A percentile compares a stretch with the other conserved stretches of the same genome.
These are phyloP conservation scores for Deladenus siricidicola DNA, from an alignment of 2,888 invertebrate genomes.

Conservation along the genomic window DNA sequence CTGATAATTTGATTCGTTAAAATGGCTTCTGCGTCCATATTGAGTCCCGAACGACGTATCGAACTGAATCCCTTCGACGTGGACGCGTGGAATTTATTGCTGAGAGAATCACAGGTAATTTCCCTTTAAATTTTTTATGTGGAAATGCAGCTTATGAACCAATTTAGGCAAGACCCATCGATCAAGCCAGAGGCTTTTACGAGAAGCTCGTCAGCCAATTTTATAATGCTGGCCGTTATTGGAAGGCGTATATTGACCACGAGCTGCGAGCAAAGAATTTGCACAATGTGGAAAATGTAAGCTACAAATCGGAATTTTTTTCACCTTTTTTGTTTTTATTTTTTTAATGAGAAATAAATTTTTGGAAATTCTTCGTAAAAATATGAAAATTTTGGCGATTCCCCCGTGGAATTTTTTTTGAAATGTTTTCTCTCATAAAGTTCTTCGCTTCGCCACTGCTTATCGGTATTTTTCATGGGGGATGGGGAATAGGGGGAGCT, in stretches of 20 bases:
- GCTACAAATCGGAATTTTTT: neutral
- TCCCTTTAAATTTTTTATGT: neutral
- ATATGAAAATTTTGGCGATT: too few species aligned
- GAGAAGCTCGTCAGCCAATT: constrained; percentile 88
- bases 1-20: neutral
- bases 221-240: constrained; percentile 90
- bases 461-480: too few species aligned
- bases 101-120: constrained; percentile 75
- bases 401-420: too few species aligned
- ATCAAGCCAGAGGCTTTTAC: constrained; percentile 81
- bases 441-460: too few species aligned
- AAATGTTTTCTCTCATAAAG: too few species aligned
- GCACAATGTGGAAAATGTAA: neutral
- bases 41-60: constrained; percentile 59
- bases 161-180: constrained; percentile 58
- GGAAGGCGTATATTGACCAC: constrained; percentile 97
- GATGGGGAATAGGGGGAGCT: too few species aligned
- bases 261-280: constrained; percentile 62
- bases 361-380: constrained; percentile 1
- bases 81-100: constrained; percentile 92
- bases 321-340: too few species aligned
- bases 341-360: constrained; percentile 2
- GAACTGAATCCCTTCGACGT: constrained; percentile 84
- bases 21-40: constrained; percentile 37
- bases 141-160: neutral